Conservation (phyloP, 2,888 invertebrate species). For the Leptodirus hochenwartii region DNA sequence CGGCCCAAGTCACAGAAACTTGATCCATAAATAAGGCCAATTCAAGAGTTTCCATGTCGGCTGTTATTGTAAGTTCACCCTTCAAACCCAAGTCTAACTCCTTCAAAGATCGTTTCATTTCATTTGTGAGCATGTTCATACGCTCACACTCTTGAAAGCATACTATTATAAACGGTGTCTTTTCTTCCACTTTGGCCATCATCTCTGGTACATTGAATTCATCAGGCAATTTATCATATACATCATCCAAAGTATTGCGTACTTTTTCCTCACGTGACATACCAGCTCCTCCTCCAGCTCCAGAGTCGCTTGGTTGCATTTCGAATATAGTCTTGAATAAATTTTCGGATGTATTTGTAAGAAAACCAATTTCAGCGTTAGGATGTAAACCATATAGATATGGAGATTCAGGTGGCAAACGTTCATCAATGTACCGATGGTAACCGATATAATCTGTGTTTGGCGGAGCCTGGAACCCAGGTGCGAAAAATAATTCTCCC, state of each 20-base stretch:
- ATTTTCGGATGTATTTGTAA: constrained; percentile 71
- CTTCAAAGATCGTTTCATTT: constrained; percentile 61
- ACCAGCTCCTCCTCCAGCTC: constrained; percentile 46
- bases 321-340: constrained; percentile 74
- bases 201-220: constrained; percentile 75
- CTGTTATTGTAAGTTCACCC: constrained; percentile 84
- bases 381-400: constrained; percentile 83
- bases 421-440: constrained; percentile 75
- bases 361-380: constrained; percentile 87
- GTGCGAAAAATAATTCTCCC: constrained; percentile 65
- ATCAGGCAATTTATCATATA: constrained; percentile 74
- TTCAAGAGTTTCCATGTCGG: constrained; percentile 79
- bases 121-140: constrained; percentile 75
- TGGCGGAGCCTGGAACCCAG: constrained; percentile 72
- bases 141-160: constrained; percentile 88
- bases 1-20: constrained; percentile 75
- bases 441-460: constrained; percentile 77
- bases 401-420: constrained; percentile 74
- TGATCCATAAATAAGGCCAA: constrained; percentile 74
- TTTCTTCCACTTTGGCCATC: constrained; percentile 71
- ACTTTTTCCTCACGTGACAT: constrained; percentile 69
- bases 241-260: constrained; percentile 61
- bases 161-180: constrained; percentile 81
- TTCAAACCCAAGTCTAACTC: constrained; percentile 81
- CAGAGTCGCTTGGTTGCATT: constrained; percentile 73